Evolutionary conservation across 2,113 vertebrate genomes (phyloP).

Genomic region (Otocyon megalotis): DNA sequence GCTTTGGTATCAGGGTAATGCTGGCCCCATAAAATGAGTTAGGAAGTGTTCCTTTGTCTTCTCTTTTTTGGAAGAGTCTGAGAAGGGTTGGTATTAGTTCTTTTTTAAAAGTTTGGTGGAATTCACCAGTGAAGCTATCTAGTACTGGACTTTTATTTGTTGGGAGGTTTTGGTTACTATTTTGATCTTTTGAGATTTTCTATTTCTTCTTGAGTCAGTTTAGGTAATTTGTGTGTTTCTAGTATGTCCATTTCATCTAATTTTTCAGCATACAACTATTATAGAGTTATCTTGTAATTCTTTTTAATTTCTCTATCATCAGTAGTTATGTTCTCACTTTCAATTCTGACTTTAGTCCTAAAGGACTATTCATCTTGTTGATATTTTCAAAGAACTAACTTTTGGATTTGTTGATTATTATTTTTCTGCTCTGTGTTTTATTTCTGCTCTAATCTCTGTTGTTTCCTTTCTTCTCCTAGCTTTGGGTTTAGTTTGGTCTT

Average conservation of each 20-base stretch:
- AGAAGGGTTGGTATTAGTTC: not conserved
- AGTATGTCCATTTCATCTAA: not conserved
- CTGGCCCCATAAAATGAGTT: not conserved
- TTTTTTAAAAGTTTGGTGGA: not conserved
- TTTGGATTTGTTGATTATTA: not conserved
- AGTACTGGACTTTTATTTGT: not conserved
- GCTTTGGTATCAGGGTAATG: not conserved
- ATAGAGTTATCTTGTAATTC: not conserved
- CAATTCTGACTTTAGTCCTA: not conserved
- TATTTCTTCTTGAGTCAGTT: not conserved
- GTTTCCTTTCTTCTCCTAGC: not conserved
- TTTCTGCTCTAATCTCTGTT: not conserved
- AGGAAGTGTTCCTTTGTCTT: not conserved
- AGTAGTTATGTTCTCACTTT: not conserved
- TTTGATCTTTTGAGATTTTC: not conserved
- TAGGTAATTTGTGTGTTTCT: not conserved
- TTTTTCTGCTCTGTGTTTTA: not conserved
- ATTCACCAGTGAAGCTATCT: too few species aligned
- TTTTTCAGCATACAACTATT: not conserved
- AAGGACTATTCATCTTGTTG: not conserved
- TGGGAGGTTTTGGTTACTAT: not conserved
- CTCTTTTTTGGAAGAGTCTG: not conserved
- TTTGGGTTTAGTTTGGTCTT: not conserved
- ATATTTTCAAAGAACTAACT: not conserved
- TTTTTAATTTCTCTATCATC: not conserved